Evolutionary conservation across 1,140 invertebrate species (phyloP).

Genomic region (Dolichoris vasculosae): DNA sequence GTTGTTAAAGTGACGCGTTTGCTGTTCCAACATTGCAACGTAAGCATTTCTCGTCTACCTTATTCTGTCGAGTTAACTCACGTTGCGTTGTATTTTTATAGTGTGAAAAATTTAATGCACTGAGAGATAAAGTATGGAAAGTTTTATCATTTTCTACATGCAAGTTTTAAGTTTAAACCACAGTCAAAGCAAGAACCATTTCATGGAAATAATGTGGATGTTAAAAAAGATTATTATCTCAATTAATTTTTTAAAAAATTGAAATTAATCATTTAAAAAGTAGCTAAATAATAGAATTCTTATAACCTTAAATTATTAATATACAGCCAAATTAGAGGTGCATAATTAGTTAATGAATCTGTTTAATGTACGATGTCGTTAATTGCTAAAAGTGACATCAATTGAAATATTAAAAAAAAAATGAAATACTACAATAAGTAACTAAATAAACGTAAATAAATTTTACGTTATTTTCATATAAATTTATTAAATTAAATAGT

Average conservation of each 20-base stretch:
- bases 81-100: slow-evolving; percentile 7
- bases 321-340: no score
- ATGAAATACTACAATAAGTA: no score
- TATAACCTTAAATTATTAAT: background rate
- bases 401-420: no score
- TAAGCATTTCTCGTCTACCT: slow-evolving; percentile 24
- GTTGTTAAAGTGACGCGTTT: slow-evolving; percentile 26
- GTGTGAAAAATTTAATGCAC: slow-evolving; percentile 28
- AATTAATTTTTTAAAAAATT: background rate
- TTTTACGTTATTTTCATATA: no score
- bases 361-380: no score
- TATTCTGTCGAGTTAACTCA: slow-evolving; percentile 9
- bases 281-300: background rate
- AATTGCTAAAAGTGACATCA: no score
- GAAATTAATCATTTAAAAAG: background rate
- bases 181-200: background rate
- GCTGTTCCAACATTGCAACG: slow-evolving; percentile 16
- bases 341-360: no score
- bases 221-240: background rate
- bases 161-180: background rate
- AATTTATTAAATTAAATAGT: no score
- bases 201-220: background rate
- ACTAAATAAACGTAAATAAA: no score
- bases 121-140: background rate
- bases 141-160: background rate